phyloP scores from a whole-genome alignment of 2,113 vertebrate genomes.

The Nipponia nippon region DNA sequence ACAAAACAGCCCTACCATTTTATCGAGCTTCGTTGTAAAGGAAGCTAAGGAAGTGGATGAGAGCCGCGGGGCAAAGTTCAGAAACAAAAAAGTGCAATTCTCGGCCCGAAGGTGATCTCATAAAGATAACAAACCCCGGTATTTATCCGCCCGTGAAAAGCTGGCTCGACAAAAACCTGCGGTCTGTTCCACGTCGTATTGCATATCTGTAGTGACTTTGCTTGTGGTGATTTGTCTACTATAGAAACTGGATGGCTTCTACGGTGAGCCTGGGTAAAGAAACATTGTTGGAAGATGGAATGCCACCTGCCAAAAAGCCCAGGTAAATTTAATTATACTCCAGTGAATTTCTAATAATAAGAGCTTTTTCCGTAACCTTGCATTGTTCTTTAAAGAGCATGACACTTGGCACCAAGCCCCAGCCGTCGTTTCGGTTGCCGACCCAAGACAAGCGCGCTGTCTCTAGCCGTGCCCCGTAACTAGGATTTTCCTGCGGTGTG shows the following conservation, averaged over 20 bases:
- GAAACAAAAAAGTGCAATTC: neutral
- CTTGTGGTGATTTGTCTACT: slow-evolving; percentile 32
- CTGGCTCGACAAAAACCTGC: neutral
- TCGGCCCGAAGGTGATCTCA: neutral
- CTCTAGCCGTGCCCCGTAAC: neutral
- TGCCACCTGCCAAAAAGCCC: slow-evolving; percentile 88
- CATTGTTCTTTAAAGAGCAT: neutral
- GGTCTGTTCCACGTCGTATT: neutral
- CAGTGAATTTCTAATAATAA: neutral
- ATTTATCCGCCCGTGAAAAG: neutral
- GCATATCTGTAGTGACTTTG: neutral
- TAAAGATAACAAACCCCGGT: neutral
- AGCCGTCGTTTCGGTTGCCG: fast-evolving
- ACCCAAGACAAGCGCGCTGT: neutral
- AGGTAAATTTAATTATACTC: slow-evolving; percentile 72
- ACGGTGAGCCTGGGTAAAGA: slow-evolving; percentile 81
- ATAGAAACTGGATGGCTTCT: slow-evolving; percentile 92
- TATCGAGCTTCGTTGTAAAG: neutral
- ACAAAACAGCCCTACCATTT: neutral
- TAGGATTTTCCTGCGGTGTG: neutral
- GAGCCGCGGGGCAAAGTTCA: neutral
- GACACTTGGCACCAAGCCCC: neutral
- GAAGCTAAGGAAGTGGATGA: neutral
- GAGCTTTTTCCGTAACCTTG: neutral
- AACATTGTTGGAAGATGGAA: slow-evolving; percentile 78